A percentile compares a stretch with the other conserved stretches of the same genome.
phyloP scores from a whole-genome alignment of 2,888 invertebrate species.

The Synanthedon formicaeformis region DNA sequence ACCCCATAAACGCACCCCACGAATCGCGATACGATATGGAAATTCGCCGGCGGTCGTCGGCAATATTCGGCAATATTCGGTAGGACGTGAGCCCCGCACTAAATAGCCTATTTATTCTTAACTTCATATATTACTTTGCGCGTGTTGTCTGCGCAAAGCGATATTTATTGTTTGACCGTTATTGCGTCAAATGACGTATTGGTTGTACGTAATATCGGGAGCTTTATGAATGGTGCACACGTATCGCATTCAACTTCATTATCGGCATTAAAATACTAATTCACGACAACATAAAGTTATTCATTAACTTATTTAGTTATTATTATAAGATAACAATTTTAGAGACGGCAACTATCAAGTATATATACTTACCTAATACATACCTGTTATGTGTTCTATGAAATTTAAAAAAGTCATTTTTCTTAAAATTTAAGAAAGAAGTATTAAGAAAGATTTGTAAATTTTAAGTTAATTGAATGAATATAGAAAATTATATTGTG shows the following conservation, averaged over 20 bases:
- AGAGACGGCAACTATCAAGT: too few species aligned
- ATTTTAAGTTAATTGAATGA: too few species aligned
- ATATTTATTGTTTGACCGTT: constrained; percentile 70
- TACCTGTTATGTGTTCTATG: too few species aligned
- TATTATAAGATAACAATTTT: too few species aligned
- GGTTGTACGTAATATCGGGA: constrained; percentile 52
- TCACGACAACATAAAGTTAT: too few species aligned
- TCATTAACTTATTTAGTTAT: too few species aligned
- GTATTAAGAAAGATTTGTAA: too few species aligned
- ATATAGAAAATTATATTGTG: too few species aligned
- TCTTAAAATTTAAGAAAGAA: too few species aligned
- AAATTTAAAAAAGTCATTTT: too few species aligned
- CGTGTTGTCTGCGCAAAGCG: constrained; percentile 69
- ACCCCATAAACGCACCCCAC: constrained; percentile 68
- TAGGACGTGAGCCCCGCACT: constrained; percentile 61
- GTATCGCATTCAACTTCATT: constrained; percentile 20
- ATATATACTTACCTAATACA: too few species aligned
- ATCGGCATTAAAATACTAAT: too few species aligned
- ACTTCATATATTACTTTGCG: constrained; percentile 72
- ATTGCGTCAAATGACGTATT: constrained; percentile 69
- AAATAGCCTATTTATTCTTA: constrained; percentile 72
- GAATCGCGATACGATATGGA: constrained; percentile 67
- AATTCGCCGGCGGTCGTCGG: constrained; percentile 58
- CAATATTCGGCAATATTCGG: constrained; percentile 68
- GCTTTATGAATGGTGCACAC: constrained; percentile 42